phyloP scores from a whole-genome alignment of 2,797 vertebrate species.

The Amblyraja radiata region DNA sequence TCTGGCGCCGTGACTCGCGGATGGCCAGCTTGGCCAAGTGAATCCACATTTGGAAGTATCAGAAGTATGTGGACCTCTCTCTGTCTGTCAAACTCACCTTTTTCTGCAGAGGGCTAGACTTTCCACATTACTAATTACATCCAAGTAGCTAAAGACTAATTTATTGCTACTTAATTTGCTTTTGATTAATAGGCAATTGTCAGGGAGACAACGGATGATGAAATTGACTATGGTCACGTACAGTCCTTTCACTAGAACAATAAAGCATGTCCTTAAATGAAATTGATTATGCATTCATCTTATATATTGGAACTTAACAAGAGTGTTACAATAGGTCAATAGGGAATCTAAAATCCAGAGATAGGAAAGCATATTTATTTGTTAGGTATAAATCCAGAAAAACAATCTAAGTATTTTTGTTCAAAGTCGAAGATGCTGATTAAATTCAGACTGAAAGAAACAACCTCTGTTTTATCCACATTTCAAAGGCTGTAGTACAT shows the following conservation, averaged over 20 bases:
- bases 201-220: background rate
- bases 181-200: background rate
- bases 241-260: background rate
- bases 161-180: background rate
- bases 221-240: background rate
- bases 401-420: background rate
- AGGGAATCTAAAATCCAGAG: background rate
- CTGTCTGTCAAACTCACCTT: no score
- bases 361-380: background rate
- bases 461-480: background rate
- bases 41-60: no score
- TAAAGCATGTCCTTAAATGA: background rate
- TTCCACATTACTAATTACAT: background rate
- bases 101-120: no score
- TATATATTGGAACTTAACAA: background rate
- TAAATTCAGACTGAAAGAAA: slow-evolving; percentile 8
- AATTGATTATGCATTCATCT: slow-evolving; percentile 4
- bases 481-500: background rate
- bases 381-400: background rate
- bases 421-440: background rate
- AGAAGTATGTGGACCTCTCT: no score
- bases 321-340: background rate
- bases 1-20: no score
- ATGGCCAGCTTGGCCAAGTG: no score
- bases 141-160: background rate